Percentiles rank a stretch among this genome's conserved stretches.
Conservation (phyloP, 1,140 invertebrate species). For the Drosophila ogumai region DNA sequence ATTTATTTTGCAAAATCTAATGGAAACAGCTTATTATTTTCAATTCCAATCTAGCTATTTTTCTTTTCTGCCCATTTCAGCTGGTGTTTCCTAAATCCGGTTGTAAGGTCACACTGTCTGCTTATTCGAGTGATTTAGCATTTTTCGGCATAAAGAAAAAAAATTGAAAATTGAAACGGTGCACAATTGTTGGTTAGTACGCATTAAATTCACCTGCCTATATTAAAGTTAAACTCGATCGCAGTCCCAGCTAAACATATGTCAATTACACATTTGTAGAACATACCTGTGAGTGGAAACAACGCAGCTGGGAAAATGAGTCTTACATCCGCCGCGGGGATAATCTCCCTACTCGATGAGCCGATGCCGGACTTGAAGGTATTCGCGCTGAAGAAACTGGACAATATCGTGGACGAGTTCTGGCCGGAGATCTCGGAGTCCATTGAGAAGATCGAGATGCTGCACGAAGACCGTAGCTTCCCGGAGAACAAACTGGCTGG, state of each 20-base stretch:
- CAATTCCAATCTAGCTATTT: background rate
- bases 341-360: conserved; percentile 98
- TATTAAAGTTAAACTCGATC: background rate
- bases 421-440: conserved; percentile 99
- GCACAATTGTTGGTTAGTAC: conserved; percentile 69
- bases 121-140: conserved; percentile 73
- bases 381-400: conserved; percentile 95
- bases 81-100: background rate
- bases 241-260: conserved; percentile 44
- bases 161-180: conserved; percentile 66
- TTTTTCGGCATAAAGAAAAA: conserved; percentile 74
- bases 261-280: conserved; percentile 52
- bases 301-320: conserved; percentile 72
- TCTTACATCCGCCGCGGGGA: conserved; percentile 91
- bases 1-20: background rate
- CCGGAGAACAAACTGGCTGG: conserved; percentile 96
- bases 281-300: conserved; percentile 54
- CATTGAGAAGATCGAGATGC: conserved; percentile 98
- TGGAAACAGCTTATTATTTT: background rate
- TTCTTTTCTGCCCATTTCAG: background rate
- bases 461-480: conserved; percentile 97
- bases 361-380: conserved; percentile 96
- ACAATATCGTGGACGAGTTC: conserved; percentile 98
- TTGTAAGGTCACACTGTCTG: conserved; percentile 24
- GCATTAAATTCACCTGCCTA: conserved; percentile 7